Evolutionary conservation across 2,888 invertebrate genomes (phyloP), one percentile per base, ranked within the genome.

Genomic region (Timema cristinae): DNA sequence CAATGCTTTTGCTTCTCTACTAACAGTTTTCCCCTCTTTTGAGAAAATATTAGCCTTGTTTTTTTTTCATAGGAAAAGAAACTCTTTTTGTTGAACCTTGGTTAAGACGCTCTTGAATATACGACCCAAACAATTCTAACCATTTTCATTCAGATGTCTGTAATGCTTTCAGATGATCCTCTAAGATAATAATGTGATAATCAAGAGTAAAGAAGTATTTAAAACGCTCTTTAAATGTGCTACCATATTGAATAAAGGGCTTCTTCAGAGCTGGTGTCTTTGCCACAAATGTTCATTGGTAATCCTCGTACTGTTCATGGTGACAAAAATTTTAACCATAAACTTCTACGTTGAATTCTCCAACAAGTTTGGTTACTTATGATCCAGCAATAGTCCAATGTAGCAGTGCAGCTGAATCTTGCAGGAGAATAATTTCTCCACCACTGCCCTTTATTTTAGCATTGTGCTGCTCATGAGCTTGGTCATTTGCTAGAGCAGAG

Each of bases 111-210:
- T 59, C 5, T 59, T 59, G 59, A 59, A 59, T 59, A 32, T 16
- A 59, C 9, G 13, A 59, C 15, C 9, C 9, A 59, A n/a, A 59
- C 15, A 59, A 59, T 7, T 59, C 59, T 4, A 59, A 59, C 9
- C 59, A 15, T n/a, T 32, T 59, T 59, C n/a, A 59, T 59, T 59
- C 59, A 59, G 59, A 15, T 59, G 59, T 59, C 59, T 1, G 59
- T 32, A 59, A 32, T 59, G 15, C 15, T 59, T 59, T 6, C 2
- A 10, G n/a, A 59, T 32, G 15, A 59, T 59, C 59, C 8, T 11
- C 5, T 59, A 15, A 15, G n/a, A 59, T 13, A 16, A 59, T 59
- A n/a, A 59, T n/a, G 32, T n/a, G 13, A 59, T 0, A 11, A 32
- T 59, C 59, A 59, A 59, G 13, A 59, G 59, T 59, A 32, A 59